Conservation (phyloP, 2,797 vertebrate species). For the Dendrocincla fuliginosa region DNA sequence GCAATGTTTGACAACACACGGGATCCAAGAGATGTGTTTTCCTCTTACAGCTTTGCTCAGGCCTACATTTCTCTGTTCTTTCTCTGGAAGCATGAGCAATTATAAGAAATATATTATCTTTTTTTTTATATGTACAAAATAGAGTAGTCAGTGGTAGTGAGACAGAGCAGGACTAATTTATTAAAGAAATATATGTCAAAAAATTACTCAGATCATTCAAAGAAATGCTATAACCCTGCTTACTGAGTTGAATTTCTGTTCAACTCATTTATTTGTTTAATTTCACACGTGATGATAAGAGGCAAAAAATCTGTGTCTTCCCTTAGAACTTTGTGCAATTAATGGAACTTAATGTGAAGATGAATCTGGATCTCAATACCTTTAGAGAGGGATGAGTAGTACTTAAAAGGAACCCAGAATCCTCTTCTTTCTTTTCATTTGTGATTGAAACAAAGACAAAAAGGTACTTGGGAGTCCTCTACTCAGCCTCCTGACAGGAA, state of each 20-base stretch:
- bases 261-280: background rate
- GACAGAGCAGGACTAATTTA: background rate
- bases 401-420: background rate
- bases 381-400: background rate
- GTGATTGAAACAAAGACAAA: conserved; percentile 1
- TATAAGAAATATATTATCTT: background rate
- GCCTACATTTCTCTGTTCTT: background rate
- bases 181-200: background rate
- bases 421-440: conserved; percentile 29
- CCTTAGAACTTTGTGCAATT: background rate
- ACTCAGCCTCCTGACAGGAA: background rate
- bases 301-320: background rate
- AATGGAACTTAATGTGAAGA: background rate
- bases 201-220: background rate
- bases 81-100: background rate
- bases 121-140: background rate
- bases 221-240: background rate
- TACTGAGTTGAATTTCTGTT: background rate
- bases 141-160: background rate
- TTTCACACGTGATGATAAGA: background rate
- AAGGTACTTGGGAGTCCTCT: background rate
- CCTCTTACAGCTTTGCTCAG: background rate
- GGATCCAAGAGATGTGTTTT: background rate
- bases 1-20: background rate
- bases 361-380: background rate